phyloP scores from a whole-genome alignment of 2,888 invertebrate genomes.

The Callinectes sapidus region DNA sequence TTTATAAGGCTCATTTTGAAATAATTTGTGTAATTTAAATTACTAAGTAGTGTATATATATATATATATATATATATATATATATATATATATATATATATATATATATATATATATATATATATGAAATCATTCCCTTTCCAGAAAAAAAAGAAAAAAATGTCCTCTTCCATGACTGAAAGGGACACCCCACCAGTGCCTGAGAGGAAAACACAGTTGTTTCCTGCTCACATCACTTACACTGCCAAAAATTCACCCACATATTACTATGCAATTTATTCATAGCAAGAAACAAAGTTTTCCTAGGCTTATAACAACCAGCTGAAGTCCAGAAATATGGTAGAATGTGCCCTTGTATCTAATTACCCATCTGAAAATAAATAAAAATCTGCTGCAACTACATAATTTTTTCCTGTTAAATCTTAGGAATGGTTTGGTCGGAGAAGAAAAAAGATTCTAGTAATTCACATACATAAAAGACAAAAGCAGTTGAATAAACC shows the following conservation, averaged over 20 bases:
- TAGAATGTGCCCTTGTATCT: neutral
- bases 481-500: neutral
- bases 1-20: neutral
- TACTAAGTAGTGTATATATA: too few relatives aligned
- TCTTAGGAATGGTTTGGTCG: slow-evolving; percentile 2
- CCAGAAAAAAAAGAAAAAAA: neutral
- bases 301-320: neutral
- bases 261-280: neutral
- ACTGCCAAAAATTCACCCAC: neutral
- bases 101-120: too few relatives aligned
- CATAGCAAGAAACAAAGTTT: neutral
- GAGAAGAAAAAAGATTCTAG: neutral
- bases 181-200: neutral
- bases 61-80: too few relatives aligned
- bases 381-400: neutral
- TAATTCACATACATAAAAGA: neutral
- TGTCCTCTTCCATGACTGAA: neutral
- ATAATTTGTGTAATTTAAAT: neutral
- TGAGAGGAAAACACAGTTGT: neutral
- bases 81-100: too few relatives aligned
- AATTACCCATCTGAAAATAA: neutral
- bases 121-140: slow-evolving; percentile 2
- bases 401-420: neutral
- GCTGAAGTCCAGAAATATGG: neutral
- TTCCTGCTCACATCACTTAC: neutral